Evolutionary conservation across 2,113 vertebrate genomes (phyloP).

Genomic region (Grantiella picta): DNA sequence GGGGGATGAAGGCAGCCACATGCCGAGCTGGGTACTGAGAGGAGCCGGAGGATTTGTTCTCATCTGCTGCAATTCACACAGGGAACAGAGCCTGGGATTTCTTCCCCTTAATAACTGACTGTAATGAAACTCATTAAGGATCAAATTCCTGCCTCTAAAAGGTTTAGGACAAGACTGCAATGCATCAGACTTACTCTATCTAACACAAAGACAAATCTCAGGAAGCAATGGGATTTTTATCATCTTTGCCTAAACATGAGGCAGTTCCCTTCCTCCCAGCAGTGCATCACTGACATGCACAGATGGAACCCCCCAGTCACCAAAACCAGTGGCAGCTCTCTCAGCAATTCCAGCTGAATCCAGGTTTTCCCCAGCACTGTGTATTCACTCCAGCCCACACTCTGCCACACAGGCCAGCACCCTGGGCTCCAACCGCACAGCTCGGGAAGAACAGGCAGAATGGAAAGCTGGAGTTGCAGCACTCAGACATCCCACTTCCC

Average conservation of each 20-base stretch:
- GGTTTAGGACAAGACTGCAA: not conserved
- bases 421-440: not conserved
- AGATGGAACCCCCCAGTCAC: rapidly evolving
- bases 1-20: not conserved
- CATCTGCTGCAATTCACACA: not conserved
- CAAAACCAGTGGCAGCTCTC: not conserved
- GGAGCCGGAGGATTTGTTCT: not conserved
- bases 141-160: not conserved
- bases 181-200: not conserved
- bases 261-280: not conserved
- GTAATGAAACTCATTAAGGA: not conserved
- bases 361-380: not conserved
- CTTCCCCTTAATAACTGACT: not conserved
- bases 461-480: rapidly evolving
- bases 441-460: not conserved
- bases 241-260: not conserved
- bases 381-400: not conserved
- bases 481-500: not conserved
- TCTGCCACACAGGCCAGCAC: not conserved
- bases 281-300: rapidly evolving
- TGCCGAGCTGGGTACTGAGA: rapidly evolving
- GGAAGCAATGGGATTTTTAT: not conserved
- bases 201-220: not conserved
- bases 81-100: not conserved
- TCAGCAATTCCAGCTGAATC: not conserved